Percentiles rank a stretch among this genome's conserved stretches.
phyloP scores from a whole-genome alignment of 2,113 vertebrate genomes.

The Apus apus region DNA sequence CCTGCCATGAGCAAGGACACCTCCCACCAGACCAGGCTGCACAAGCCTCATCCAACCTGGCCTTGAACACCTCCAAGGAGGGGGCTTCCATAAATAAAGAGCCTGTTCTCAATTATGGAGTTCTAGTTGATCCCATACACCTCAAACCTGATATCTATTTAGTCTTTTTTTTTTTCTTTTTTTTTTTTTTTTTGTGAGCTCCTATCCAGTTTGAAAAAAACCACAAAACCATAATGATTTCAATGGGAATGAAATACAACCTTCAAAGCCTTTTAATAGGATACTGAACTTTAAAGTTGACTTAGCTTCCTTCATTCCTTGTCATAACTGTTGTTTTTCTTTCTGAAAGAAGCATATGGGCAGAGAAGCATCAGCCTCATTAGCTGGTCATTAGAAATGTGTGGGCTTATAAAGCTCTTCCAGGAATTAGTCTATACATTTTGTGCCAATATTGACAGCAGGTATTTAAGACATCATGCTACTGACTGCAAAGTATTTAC shows the following conservation, averaged over 20 bases:
- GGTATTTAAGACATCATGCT: neutral
- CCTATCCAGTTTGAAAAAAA: neutral
- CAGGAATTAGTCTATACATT: neutral
- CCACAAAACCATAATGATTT: neutral
- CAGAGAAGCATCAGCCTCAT: neutral
- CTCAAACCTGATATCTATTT: neutral
- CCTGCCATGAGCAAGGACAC: too few species aligned
- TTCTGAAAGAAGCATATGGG: neutral
- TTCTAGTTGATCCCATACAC: neutral
- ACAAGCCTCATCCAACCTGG: too few species aligned
- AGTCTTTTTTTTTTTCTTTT: too few species aligned
- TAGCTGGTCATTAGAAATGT: neutral
- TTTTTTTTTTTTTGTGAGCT: neutral
- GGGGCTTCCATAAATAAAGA: neutral
- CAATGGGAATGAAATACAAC: neutral
- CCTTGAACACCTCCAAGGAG: too few species aligned
- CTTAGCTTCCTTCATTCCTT: neutral
- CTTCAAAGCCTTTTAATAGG: neutral
- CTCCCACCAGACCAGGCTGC: too few species aligned
- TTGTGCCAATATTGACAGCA: neutral
- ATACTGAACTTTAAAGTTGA: neutral
- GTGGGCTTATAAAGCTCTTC: neutral
- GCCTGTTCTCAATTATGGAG: rapidly evolving
- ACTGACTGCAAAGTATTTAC: neutral
- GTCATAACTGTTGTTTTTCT: neutral